Conservation (phyloP, 1,140 invertebrate species). For the Psix sp. region DNA sequence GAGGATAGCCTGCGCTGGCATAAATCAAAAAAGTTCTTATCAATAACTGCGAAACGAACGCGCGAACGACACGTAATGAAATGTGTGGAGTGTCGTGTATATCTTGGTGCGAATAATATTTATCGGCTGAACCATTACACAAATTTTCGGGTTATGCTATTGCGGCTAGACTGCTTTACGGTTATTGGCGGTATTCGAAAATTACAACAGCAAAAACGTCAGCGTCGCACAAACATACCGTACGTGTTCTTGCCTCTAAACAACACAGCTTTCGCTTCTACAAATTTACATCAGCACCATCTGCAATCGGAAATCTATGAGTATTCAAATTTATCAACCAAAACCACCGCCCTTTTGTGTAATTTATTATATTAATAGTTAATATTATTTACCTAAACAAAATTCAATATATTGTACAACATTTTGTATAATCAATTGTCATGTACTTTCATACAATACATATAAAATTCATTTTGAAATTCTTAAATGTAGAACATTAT, state of each 20-base stretch:
- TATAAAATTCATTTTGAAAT: too few relatives aligned
- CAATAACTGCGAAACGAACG: neutral
- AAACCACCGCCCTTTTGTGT: too few relatives aligned
- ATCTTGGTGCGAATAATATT: slow-evolving; percentile 36
- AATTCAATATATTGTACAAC: too few relatives aligned
- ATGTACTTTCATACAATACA: too few relatives aligned
- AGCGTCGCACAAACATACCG: neutral
- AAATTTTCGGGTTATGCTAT: slow-evolving; percentile 27
- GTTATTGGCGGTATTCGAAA: slow-evolving; percentile 44
- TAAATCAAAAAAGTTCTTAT: slow-evolving; percentile 2
- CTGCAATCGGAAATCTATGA: slow-evolving; percentile 27
- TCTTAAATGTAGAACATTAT: too few relatives aligned
- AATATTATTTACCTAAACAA: too few relatives aligned
- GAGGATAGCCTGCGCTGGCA: too few relatives aligned
- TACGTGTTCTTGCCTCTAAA: slow-evolving; percentile 32
- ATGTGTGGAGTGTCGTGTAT: slow-evolving; percentile 3
- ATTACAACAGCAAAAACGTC: slow-evolving; percentile 38
- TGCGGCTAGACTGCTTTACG: slow-evolving; percentile 30
- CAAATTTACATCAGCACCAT: slow-evolving; percentile 44
- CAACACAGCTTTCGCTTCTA: slow-evolving; percentile 9
- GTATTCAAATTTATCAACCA: too few relatives aligned
- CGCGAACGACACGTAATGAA: slow-evolving; percentile 15
- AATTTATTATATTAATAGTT: too few relatives aligned
- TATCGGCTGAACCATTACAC: slow-evolving; percentile 31
- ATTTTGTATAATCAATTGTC: too few relatives aligned